Conservation (phyloP, 2,888 invertebrate species). For the Serrognathus titanus region DNA sequence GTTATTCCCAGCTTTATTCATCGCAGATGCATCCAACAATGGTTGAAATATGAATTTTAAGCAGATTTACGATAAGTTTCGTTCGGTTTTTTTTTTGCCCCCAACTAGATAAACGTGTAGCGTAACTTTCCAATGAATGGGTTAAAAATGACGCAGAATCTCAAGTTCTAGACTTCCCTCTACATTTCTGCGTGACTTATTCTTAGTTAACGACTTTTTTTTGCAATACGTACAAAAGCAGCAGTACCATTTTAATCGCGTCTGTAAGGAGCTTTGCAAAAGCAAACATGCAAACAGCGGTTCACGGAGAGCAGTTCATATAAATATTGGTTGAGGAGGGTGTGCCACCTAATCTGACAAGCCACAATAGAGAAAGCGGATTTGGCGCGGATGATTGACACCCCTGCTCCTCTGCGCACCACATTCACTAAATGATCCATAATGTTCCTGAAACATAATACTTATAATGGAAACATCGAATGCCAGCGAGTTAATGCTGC, state of each 20-base stretch:
- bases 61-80: slow-evolving; percentile 3
- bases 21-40: background rate
- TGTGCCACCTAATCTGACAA: slow-evolving; percentile 40
- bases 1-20: background rate
- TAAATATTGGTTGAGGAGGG: slow-evolving; percentile 31
- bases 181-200: too few species aligned
- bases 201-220: too few species aligned
- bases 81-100: too few species aligned
- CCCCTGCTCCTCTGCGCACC: slow-evolving; percentile 24
- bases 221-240: too few species aligned
- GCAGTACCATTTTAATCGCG: slow-evolving; percentile 35
- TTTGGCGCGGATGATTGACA: slow-evolving; percentile 43
- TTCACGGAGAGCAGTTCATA: slow-evolving; percentile 22
- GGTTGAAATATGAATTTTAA: slow-evolving; percentile 1
- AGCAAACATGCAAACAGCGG: slow-evolving; percentile 33
- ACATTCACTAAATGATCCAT: slow-evolving; percentile 10
- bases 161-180: too few species aligned
- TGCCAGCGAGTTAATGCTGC: too few species aligned
- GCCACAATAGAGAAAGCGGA: slow-evolving; percentile 42
- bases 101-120: too few species aligned
- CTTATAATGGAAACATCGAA: slow-evolving; percentile 2
- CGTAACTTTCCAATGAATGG: too few species aligned
- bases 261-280: slow-evolving; percentile 35
- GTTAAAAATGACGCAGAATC: too few species aligned
- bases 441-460: slow-evolving; percentile 15